Evolutionary conservation across 2,888 invertebrate genomes (phyloP), one percentile per base, ranked within the genome.

Genomic region (Lepidocyrtoides sp.): DNA sequence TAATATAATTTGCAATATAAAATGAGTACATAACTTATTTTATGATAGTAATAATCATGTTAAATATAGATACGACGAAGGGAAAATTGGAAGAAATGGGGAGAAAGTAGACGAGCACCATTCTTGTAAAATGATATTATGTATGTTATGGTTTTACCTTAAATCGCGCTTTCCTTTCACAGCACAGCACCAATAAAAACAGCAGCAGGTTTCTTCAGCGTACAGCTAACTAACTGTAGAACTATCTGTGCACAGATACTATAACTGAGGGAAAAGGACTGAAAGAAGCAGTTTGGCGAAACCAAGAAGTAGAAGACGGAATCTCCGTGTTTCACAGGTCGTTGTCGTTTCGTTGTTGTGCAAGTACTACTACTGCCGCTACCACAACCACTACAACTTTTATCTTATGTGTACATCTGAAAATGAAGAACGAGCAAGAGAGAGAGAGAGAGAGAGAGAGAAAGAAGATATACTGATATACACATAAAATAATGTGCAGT

Each of bases 311-410:
- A n/a, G n/a, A n/a, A n/a, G 51, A 75, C 82, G 66, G 72, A 82
- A 89, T 89, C 89, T 88, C 51, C 54, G 29, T 44, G 54, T 41
- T 41, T 41, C 69, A 77, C 81, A 66, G 81, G 81, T 57, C 72
- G 82, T 77, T 89, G 89, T 82, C 89, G 23, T 82, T 72, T 23
- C 72, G 72, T 41, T 72, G 72, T 82, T 82, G 81, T 54, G 51
- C 69, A 84, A 75, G 86, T 60, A 77, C 54, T 72, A 72, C 54
- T 72, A 77, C 29, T 54, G 51, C 57, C 72, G 60, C 84, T 77
- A 86, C 86, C 75, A 86, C 44, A 79, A 87, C 87, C 87, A 79
- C 87, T 79, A 79, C 87, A 79, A 66, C 87, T 63, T 87, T 66
- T 66, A 79, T 79, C 79, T 66, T n/a, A 41, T 86, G 20, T 51